Base-by-base conservation (phyloP, 2,888 invertebrate genomes). In the Leptogaster cylindrica region DNA sequence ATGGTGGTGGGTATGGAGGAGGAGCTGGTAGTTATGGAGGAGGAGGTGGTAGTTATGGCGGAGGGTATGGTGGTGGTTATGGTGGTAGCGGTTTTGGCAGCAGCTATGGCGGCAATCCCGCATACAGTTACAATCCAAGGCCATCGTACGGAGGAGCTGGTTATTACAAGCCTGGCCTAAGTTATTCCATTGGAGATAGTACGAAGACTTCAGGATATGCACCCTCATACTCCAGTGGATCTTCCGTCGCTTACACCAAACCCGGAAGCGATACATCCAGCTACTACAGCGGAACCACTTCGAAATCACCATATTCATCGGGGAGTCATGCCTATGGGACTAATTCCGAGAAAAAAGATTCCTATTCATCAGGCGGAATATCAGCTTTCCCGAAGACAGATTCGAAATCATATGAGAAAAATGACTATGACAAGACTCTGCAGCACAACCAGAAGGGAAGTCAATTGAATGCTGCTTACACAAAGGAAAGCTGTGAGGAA, bases 131-230 rank as follows among this genome's bases (percentile, higher is more conserved):
- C 12, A 36, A 36, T 23, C 23, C 39, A 36, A 55, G 23, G 39
- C 55, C 55, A n/a, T 55, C 20, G 3, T 55, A 55, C 39, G 36
- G 36, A 2, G 55, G 55, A n/a, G 23, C 20, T 55, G 39, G 39
- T 12, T 36, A 6, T 1, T 20, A 36, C n/a, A 55, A 55, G 14
- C 55, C 55, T 12, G 55, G 55, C 4, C 23, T 55, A 28, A 55
- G 36, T 12, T 55, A 55, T 12, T 55, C 55, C 2, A 55, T 55
- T 16, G 55, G 55, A 18, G 55, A 25, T 7, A 36, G 39, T 25
- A 55, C 14, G 6, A 55, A 55, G 39, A 7, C 36, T 18, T 39
- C 55, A 36, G 18, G 20, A 25, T 55, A 55, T 36, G 48, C 7
- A 23, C 14, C 46, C 3, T 48, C 48, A 23, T 48, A 48, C 18